phyloP scores from a whole-genome alignment of 2,113 vertebrate species.

The Epinephelus cyanopodus region DNA sequence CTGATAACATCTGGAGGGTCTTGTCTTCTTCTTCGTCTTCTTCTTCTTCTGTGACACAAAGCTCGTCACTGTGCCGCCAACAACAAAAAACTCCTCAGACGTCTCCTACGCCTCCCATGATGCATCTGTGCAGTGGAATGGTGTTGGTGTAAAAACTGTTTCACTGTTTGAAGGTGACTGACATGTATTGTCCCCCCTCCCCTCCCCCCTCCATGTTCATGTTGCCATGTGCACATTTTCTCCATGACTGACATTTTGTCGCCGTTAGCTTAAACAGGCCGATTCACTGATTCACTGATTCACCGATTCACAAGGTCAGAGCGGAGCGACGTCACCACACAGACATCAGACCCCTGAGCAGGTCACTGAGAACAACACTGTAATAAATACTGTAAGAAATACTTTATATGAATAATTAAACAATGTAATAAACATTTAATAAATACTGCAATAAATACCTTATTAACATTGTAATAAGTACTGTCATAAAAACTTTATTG shows the following conservation, averaged over 20 bases:
- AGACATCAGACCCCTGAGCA: too few species aligned
- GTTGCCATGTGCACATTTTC: neutral
- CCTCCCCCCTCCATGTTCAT: neutral
- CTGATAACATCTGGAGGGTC: too few species aligned
- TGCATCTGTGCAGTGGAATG: slow-evolving; percentile 41
- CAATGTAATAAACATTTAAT: neutral
- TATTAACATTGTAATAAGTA: too few species aligned
- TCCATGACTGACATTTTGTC: neutral
- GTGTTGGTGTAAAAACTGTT: slow-evolving; percentile 16
- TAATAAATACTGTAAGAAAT: too few species aligned
- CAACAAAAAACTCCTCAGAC: slow-evolving; percentile 33
- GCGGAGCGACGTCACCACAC: too few species aligned
- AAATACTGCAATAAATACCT: neutral
- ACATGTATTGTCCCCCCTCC: slow-evolving; percentile 3
- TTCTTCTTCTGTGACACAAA: slow-evolving; percentile 22
- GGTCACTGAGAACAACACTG: too few species aligned
- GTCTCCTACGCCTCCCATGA: slow-evolving; percentile 34
- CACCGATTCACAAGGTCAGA: too few species aligned
- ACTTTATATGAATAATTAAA: too few species aligned
- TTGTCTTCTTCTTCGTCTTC: too few species aligned
- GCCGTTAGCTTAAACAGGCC: too few species aligned
- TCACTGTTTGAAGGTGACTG: slow-evolving; percentile 76
- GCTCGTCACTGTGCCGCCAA: slow-evolving; percentile 29
- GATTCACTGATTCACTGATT: too few species aligned
- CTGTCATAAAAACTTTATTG: too few species aligned